A percentile compares a stretch with the other conserved stretches of the same genome.
Evolutionary conservation across 2,113 vertebrate species (phyloP).

Genomic region (human): GRCh38 chr7:81319001-81319500

Average conservation of each 20-base stretch:
- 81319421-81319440: too few species aligned
- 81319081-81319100: not conserved
- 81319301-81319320: not conserved
- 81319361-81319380: not conserved
- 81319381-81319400: not conserved
- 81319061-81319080: not conserved
- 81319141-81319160: not conserved
- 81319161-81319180: conserved; percentile 28
- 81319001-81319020: not conserved
- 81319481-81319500: too few species aligned
- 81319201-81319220: not conserved
- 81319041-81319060: not conserved
- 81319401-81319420: too few species aligned
- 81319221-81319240: not conserved
- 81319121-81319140: not conserved
- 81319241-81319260: not conserved
- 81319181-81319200: not conserved
- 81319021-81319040: not conserved
- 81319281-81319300: conserved; percentile 28
- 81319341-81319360: not conserved
- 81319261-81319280: not conserved
- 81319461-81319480: too few species aligned
- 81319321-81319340: not conserved
- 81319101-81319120: not conserved
- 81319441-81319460: too few species aligned